Evolutionary conservation across 2,888 invertebrate genomes (phyloP).

Genomic region (Bugulina stolonifera): DNA sequence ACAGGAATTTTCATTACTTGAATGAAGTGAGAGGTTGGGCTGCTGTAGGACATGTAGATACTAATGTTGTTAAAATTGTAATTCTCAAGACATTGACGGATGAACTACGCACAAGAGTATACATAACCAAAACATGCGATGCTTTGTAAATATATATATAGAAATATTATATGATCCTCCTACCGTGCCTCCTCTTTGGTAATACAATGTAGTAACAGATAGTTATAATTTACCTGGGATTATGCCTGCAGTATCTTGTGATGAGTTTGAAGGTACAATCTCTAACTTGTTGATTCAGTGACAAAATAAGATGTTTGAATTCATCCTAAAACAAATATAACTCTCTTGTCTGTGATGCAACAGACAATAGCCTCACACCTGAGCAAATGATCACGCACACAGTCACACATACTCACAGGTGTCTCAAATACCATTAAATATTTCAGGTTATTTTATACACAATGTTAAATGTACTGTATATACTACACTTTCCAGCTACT

Average conservation of each 20-base stretch:
- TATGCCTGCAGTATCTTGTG: slow-evolving; percentile 65
- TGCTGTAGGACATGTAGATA: too few relatives aligned
- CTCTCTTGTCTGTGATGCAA: not conserved
- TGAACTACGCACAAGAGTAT: not conserved
- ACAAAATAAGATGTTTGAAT: slow-evolving; percentile 58
- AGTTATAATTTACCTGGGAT: slow-evolving; percentile 55
- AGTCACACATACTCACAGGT: not conserved
- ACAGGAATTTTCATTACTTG: too few relatives aligned
- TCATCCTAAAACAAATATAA: slow-evolving; percentile 55
- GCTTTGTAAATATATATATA: not conserved
- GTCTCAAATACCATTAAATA: not conserved
- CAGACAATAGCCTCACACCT: not conserved
- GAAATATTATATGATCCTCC: not conserved
- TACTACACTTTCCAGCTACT: too few relatives aligned
- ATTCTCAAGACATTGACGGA: too few relatives aligned
- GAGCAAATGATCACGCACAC: not conserved
- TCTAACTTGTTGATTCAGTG: slow-evolving; percentile 63
- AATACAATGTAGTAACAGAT: not conserved
- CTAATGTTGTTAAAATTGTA: too few relatives aligned
- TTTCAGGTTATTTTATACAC: too few relatives aligned
- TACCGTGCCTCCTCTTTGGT: too few relatives aligned
- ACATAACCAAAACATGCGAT: not conserved
- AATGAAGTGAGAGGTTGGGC: too few relatives aligned
- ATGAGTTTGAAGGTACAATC: slow-evolving; percentile 68
- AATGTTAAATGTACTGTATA: too few relatives aligned